Base-by-base conservation (phyloP, 1,140 invertebrate genomes). In the Macrobrachium rosenbergii region DNA sequence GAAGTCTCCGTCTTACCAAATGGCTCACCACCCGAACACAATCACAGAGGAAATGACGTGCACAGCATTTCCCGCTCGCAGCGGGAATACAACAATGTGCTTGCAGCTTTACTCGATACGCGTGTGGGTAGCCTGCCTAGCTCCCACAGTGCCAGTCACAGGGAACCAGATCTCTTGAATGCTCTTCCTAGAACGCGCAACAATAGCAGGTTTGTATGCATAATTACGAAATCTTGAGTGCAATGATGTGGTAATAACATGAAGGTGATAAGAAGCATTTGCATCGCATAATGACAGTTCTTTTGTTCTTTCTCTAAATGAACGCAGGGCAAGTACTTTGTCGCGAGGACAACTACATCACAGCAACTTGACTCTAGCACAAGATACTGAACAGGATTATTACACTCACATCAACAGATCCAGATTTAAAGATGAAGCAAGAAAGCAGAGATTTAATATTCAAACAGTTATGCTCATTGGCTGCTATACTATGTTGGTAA, bases 321-420 rank as follows among this genome's bases (percentile, higher is more conserved):
- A 23, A 23, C 63, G 0, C 77, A 86, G 83, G 52, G 19, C 63
- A 17, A 86, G 83, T 28, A 86, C 77, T 2, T 21, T 86, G 52
- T 72, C 83, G 3, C 63, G 77, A 11, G 37, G 28, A n/a, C 73
- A 84, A 59, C 83, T 58, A 2, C 83, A 73, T 45, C 43, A 59
- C 64, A 86, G 83, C 67, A 86, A 86, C 67, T 21, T 78, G 16
- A 86, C 76, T 12, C 64, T 86, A 63, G 83, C 83, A 7, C 91
- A 80, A 90, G 89, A 91, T 82, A 89, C 82, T 58, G 80, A 87
- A 16, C 89, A 89, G 23, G 89, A 89, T 62, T 89, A 89, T 63
- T 89, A 89, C 67, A 63, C 88, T 43, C 83, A 89, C 52, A 62
- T 89, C 43, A 82, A 89, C 62, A 67, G 86, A n/a, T 52, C 79